phyloP scores from a whole-genome alignment of 2,888 invertebrate genomes.

The Sarcophaga variegata region DNA sequence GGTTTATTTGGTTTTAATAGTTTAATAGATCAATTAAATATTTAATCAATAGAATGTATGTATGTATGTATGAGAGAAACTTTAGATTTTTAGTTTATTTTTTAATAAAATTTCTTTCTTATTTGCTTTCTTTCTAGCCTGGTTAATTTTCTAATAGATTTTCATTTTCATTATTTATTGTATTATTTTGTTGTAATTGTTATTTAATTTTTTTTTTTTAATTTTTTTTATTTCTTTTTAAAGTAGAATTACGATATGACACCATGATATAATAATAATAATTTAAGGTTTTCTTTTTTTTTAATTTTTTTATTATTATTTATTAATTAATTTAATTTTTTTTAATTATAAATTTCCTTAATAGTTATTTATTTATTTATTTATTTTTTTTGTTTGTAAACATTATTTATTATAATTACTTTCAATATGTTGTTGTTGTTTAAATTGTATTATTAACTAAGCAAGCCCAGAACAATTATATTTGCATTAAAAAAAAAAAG shows the following conservation, averaged over 20 bases:
- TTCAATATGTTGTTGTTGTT: slow-evolving; percentile 71
- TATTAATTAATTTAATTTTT: no score
- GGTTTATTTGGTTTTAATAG: slow-evolving; percentile 31
- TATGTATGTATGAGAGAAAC: slow-evolving; percentile 25
- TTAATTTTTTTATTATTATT: slow-evolving; percentile 23
- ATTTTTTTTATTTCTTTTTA: background rate
- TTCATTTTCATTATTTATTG: slow-evolving; percentile 53
- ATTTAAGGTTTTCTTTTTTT: background rate
- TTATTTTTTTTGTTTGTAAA: background rate
- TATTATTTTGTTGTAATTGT: slow-evolving; percentile 69
- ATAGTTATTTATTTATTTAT: slow-evolving; percentile 30
- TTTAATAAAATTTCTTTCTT: slow-evolving; percentile 34
- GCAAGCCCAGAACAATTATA: slow-evolving; percentile 78
- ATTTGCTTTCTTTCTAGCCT: slow-evolving; percentile 7
- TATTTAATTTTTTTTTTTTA: slow-evolving; percentile 32
- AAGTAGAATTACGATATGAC: slow-evolving; percentile 82
- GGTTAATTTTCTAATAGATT: slow-evolving; percentile 62
- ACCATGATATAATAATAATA: slow-evolving; percentile 78
- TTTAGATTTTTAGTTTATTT: slow-evolving; percentile 47
- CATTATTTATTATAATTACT: slow-evolving; percentile 28
- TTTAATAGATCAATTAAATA: slow-evolving; percentile 45
- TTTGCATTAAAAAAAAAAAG: slow-evolving; percentile 9
- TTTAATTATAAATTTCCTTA: slow-evolving; percentile 14
- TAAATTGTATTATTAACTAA: slow-evolving; percentile 73
- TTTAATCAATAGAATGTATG: slow-evolving; percentile 45